Conservation (phyloP, 2,113 vertebrate genomes). For the Ceyx melanurus region DNA sequence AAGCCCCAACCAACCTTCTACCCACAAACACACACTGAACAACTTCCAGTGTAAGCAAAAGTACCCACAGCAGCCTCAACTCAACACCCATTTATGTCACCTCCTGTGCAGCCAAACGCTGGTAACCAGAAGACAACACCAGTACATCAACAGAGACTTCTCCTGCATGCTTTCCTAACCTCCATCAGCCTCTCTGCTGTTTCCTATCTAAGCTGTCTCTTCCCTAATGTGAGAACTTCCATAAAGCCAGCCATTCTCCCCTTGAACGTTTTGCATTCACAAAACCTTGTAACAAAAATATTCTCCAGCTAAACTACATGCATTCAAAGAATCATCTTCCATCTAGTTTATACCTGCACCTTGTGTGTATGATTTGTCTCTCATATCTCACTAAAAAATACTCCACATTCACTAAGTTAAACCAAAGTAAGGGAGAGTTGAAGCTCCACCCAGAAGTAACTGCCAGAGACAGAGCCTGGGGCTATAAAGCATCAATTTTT, state of each 20-base stretch:
- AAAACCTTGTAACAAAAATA: background rate
- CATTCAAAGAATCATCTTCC: background rate
- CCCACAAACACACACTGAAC: background rate
- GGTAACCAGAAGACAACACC: background rate
- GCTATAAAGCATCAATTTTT: background rate
- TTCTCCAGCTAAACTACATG: background rate
- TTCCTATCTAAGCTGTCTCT: background rate
- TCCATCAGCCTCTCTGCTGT: background rate
- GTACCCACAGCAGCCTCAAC: background rate
- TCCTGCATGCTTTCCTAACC: background rate
- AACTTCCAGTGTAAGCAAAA: rapidly evolving
- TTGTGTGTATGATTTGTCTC: background rate
- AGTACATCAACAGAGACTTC: background rate
- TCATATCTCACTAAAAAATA: background rate
- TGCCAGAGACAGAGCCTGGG: background rate
- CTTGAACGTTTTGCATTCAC: background rate
- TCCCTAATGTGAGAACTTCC: background rate
- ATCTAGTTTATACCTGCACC: rapidly evolving
- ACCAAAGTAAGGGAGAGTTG: background rate
- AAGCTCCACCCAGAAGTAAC: background rate
- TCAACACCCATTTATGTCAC: background rate
- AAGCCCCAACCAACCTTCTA: background rate
- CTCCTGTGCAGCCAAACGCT: background rate
- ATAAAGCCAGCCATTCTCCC: background rate
- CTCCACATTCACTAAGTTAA: background rate